Evolutionary conservation across 2,113 vertebrate species (phyloP), one percentile per base, ranked within the genome.

Genomic region (Eleginops maclovinus): DNA sequence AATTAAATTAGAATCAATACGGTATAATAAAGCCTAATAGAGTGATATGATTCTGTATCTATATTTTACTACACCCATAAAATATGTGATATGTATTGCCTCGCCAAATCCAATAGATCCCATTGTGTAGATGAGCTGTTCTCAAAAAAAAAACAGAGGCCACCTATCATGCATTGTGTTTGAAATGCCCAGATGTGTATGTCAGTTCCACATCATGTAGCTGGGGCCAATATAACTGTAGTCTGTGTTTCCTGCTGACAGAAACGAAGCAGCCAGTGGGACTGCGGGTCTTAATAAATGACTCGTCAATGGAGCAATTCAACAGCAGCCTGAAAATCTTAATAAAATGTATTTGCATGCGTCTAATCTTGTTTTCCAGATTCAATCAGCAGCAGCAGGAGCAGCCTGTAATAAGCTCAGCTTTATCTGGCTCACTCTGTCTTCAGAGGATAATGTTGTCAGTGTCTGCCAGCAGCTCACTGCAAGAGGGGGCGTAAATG

Each of bases 351-450:
- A 26, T 87, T 77, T 79, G 74, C 67, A 54, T 67, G 40, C 77
- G 26, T 82, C 60, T 72, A 70, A 89, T 77, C 75, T 74, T n/a
- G 64, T 87, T 79, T 79, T 40, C 56, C 47, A 1, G 50, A 77
- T 24, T 70, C 59, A 72, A 46, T 72, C 31, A 36, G 31, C 78
- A 50, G 75, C 72, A 22, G 71, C 82, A 50, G 75, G 66, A 22
- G 75, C 73, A 17, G 70, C 13, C 21, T 59, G 28, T 72, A 72
- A 86, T 12, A 4, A 21, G 80, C 77, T 83, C 1, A 77, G 58
- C 36, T 68, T 77, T 64, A 77, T 80, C 59, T 60, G 63, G 66
- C 75, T 77, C 83, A 59, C 83, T 43, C 72, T 0, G 63, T 77
- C 59, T 83, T 61, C 1, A 3, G 70, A 71, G 58, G 40, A 77